A percentile compares a stretch with the other conserved stretches of the same genome.
These are phyloP conservation scores for Atta colombica DNA, from an alignment of 1,140 invertebrate genomes.

Conservation along the genomic window DNA sequence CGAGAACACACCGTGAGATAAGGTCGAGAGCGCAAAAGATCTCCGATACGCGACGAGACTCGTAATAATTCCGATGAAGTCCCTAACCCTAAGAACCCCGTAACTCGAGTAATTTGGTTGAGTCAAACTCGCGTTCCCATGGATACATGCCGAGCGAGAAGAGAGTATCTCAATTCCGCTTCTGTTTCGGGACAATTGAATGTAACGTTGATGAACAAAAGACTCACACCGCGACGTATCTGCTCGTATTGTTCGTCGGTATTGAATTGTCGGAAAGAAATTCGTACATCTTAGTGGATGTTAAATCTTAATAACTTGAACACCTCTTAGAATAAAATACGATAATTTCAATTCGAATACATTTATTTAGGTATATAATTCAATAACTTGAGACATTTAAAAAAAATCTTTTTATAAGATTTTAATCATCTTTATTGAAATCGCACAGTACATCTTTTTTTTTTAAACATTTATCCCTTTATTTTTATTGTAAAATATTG, in stretches of 20 bases:
- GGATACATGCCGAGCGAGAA: slow-evolving; percentile 14
- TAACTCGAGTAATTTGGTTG: slow-evolving; percentile 51
- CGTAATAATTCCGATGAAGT: slow-evolving; percentile 49
- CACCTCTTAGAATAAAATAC: background rate
- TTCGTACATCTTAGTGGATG: background rate
- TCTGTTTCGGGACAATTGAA: slow-evolving; percentile 59
- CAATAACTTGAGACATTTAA: background rate
- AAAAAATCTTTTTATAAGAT: background rate
- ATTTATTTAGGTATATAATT: background rate
- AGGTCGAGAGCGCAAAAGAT: slow-evolving; percentile 1
- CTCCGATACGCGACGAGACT: slow-evolving; percentile 30
- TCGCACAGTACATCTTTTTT: background rate
- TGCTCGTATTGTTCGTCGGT: slow-evolving; percentile 15
- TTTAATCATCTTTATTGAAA: slow-evolving; percentile 33
- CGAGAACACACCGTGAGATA: background rate
- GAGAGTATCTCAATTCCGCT: slow-evolving; percentile 32
- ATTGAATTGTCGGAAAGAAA: slow-evolving; percentile 7
- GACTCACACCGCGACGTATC: slow-evolving; percentile 20
- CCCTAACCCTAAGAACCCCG: slow-evolving; percentile 61
- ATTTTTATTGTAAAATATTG: background rate
- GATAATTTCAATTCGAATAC: background rate
- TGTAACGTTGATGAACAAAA: slow-evolving; percentile 57
- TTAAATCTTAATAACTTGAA: background rate
- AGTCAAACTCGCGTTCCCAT: slow-evolving; percentile 52
- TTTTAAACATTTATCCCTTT: background rate